A percentile compares a stretch with the other conserved stretches of the same genome.
Evolutionary conservation across 2,113 vertebrate species (phyloP).

Genomic region (Furnarius figulus): DNA sequence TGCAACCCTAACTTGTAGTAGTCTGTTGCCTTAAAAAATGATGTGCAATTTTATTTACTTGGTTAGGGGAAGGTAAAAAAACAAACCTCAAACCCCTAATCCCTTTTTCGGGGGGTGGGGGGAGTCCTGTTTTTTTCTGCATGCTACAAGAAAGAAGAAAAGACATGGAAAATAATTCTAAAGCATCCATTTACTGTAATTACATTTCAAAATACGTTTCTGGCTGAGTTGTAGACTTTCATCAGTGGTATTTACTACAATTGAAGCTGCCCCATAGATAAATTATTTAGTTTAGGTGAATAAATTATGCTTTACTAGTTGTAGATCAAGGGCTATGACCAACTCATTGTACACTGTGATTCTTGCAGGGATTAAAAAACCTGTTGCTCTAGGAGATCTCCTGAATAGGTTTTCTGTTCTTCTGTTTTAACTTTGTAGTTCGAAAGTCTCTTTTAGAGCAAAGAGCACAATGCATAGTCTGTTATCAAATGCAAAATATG

Average conservation of each 20-base stretch:
- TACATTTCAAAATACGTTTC: not conserved
- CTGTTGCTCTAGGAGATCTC: not conserved
- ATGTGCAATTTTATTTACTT: not conserved
- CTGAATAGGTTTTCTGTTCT: slow-evolving; percentile 26
- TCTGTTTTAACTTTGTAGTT: not conserved
- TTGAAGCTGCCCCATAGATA: not conserved
- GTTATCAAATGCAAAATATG: slow-evolving; percentile 48
- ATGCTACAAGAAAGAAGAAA: not conserved
- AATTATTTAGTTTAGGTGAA: not conserved
- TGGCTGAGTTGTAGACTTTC: not conserved
- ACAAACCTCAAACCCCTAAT: not conserved
- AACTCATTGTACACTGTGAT: not conserved
- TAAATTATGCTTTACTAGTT: not conserved
- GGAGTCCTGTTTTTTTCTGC: not conserved
- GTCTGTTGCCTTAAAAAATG: not conserved
- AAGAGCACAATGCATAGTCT: slow-evolving; percentile 12
- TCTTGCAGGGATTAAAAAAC: not conserved
- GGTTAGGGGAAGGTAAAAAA: not conserved
- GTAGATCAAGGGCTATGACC: not conserved
- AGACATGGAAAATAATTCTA: not conserved
- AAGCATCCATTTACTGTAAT: not conserved
- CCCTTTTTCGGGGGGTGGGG: rapidly evolving
- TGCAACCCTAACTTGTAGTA: not conserved
- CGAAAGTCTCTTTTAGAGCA: not conserved
- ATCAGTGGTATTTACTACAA: not conserved